Base-by-base conservation (phyloP, 37 sponge, comb jelly and placozoan species). In the Ephydatia muelleri region DNA sequence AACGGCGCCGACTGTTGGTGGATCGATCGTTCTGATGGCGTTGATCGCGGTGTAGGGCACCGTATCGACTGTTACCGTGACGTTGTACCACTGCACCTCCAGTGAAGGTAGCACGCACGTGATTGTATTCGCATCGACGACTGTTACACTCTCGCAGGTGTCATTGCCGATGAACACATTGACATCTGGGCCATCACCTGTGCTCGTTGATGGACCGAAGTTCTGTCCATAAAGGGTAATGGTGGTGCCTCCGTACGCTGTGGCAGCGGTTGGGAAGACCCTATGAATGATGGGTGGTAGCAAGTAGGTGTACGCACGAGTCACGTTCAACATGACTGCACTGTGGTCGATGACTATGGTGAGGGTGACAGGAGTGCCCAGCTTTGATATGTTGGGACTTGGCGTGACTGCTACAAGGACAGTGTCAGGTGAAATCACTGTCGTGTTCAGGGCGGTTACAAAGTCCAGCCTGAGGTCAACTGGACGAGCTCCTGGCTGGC, bases 201-300 rank as follows among this genome's bases (percentile, higher is more conserved):
- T 92, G 8, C 40, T 70, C n/a, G 87, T 83, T 0, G 96, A 84
- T 68, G 94, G 97, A 49, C 97, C 97, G 86, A 94, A 96, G 79
- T 96, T 88, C 13, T 82, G 43, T 2, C 97, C 97, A 82, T 31
- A 85, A 0, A 96, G 43, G 38, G 92, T 90, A 28, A 96, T 30
- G 14, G 83, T 68, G 32, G 97, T 93, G 48, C 81, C 90, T 14
- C 97, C 97, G 72, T 70, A 68, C 32, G 38, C 49, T 27, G 92
- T 83, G 27, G 78, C 94, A 47, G 86, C 77, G 1, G 75, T 86
- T 23, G 97, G 97, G 70, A 87, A 96, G 6, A 96, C 29, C 9
- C 82, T 37, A 25, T 48, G 49, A 66, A 96, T 90, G 13, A 83
- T 80, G 3, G 97, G 97, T 40, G 92, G 88, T 40, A 81, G 76